These are phyloP conservation scores for Struthio camelus DNA, from an alignment of 2,113 vertebrate species.

Conservation along the genomic window DNA sequence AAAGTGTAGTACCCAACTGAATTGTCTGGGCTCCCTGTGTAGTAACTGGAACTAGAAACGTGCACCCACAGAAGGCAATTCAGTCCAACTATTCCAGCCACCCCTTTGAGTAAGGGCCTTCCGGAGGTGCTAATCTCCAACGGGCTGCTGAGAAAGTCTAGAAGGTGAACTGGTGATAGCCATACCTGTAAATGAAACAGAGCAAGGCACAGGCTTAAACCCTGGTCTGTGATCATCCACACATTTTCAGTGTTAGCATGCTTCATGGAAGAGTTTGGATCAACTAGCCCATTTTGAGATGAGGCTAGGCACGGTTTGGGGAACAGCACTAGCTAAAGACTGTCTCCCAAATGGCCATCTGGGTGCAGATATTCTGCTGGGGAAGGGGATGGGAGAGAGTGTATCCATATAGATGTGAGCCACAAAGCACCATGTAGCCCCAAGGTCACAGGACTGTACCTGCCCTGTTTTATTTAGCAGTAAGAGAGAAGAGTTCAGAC, in stretches of 20 bases:
- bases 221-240: not conserved
- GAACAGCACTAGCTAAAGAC: not conserved
- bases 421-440: not conserved
- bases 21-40: not conserved
- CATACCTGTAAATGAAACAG: not conserved
- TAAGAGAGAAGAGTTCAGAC: not conserved
- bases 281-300: not conserved
- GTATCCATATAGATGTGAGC: not conserved
- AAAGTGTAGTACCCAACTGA: not conserved
- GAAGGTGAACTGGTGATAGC: not conserved
- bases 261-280: not conserved
- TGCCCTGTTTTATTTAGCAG: not conserved
- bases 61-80: not conserved
- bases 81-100: not conserved
- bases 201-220: not conserved
- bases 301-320: not conserved
- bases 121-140: not conserved
- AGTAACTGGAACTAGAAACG: not conserved
- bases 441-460: not conserved
- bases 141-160: not conserved
- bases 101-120: not conserved
- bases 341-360: not conserved
- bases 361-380: not conserved
- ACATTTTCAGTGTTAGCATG: not conserved
- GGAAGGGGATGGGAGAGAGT: not conserved